These are phyloP conservation scores for Aviceda subcristata DNA, from an alignment of 2,113 vertebrate species.

Conservation along the genomic window DNA sequence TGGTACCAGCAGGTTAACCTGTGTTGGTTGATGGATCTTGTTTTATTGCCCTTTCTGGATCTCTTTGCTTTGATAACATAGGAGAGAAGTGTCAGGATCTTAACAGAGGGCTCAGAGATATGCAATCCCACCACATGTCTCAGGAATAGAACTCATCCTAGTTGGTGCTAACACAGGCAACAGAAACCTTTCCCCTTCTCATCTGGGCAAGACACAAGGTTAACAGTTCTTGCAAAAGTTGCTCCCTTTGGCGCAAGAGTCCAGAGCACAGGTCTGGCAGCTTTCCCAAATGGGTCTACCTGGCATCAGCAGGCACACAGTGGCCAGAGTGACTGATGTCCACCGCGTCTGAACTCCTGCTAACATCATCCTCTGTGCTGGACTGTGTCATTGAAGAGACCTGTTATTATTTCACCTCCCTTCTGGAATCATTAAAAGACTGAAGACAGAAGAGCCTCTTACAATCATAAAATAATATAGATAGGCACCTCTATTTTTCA, in stretches of 20 bases:
- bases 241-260: neutral
- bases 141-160: neutral
- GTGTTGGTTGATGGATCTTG: neutral
- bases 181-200: neutral
- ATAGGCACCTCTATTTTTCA: neutral
- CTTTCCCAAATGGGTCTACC: neutral
- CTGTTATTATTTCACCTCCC: neutral
- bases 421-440: neutral
- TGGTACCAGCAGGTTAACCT: neutral
- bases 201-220: neutral
- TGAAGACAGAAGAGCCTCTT: neutral
- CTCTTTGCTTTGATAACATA: neutral
- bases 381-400: neutral
- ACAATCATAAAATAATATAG: neutral
- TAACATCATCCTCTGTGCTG: neutral
- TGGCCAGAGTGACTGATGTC: neutral
- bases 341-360: rapidly evolving
- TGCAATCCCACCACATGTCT: neutral
- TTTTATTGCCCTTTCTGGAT: neutral
- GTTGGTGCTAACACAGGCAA: neutral
- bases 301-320: neutral
- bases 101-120: neutral
- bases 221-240: neutral
- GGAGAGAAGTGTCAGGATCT: neutral
- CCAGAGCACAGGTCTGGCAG: neutral